Conservation (phyloP, 2,113 vertebrate species). For the Syngnathus scovelli region DNA sequence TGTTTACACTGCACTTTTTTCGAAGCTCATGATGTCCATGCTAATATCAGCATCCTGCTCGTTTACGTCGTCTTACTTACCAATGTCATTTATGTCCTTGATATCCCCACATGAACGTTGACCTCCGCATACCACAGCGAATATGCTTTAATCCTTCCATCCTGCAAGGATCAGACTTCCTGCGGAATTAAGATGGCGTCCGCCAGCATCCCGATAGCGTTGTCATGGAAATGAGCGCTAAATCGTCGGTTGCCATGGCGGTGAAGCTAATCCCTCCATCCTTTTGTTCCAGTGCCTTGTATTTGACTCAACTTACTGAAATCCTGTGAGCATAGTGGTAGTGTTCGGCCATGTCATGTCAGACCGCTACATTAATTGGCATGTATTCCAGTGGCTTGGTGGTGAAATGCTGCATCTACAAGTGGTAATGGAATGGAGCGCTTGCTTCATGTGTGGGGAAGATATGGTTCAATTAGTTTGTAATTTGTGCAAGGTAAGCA, state of each 20-base stretch:
- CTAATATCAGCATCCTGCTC: not conserved
- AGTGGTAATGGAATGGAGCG: not conserved
- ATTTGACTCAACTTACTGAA: not conserved
- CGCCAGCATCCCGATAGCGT: conserved; percentile 25
- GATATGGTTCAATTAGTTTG: not conserved
- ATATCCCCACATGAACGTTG: conserved; percentile 8
- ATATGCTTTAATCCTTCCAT: conserved; percentile 27
- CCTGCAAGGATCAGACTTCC: conserved; percentile 35
- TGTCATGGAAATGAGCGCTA: conserved; percentile 47
- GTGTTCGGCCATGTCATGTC: not conserved
- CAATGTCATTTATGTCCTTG: not conserved
- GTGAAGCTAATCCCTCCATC: conserved; percentile 38
- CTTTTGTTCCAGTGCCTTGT: conserved; percentile 16
- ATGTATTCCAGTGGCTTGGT: not conserved
- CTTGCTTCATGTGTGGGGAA: not conserved
- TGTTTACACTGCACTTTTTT: not conserved
- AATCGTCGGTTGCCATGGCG: conserved; percentile 33
- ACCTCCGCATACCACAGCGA: not conserved
- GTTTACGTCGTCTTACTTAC: too few species aligned
- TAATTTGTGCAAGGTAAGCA: not conserved
- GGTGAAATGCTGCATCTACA: not conserved
- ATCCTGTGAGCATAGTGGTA: not conserved
- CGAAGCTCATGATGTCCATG: not conserved
- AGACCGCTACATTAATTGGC: too few species aligned
- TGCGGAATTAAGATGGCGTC: conserved; percentile 35